These are phyloP conservation scores for Lineus longissimus DNA, from an alignment of 1,140 invertebrate species.

Conservation along the genomic window DNA sequence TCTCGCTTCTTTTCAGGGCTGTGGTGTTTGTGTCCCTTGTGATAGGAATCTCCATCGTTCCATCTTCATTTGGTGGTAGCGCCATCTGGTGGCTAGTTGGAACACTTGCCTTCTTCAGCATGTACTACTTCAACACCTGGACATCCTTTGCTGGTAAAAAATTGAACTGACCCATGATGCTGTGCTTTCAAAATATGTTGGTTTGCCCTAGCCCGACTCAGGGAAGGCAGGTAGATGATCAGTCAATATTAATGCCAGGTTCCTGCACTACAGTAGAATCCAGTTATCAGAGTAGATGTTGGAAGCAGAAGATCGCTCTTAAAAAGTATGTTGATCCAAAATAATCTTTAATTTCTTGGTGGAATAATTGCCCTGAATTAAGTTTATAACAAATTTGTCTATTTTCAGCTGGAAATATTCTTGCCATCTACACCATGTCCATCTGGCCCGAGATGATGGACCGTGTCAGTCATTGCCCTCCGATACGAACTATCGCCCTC, in stretches of 20 bases:
- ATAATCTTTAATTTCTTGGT: too few relatives aligned
- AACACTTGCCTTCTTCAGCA: conserved; percentile 20
- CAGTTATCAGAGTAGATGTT: too few relatives aligned
- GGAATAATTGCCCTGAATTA: too few relatives aligned
- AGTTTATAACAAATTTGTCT: too few relatives aligned
- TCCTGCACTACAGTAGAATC: too few relatives aligned
- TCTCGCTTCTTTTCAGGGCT: conserved; percentile 19
- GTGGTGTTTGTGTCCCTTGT: conserved; percentile 16
- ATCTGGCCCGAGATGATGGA: conserved; percentile 46
- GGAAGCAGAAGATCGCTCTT: too few relatives aligned
- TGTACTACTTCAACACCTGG: conserved; percentile 43
- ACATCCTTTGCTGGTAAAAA: conserved; percentile 34
- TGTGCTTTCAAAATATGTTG: too few relatives aligned
- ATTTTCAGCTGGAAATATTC: conserved; percentile 37
- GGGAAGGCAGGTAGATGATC: too few relatives aligned
- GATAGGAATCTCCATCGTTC: neutral
- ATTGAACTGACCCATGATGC: too few relatives aligned
- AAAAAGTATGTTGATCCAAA: too few relatives aligned
- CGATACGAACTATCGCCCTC: conserved; percentile 37
- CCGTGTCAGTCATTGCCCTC: conserved; percentile 37
- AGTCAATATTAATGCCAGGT: too few relatives aligned
- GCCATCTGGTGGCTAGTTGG: conserved; percentile 38
- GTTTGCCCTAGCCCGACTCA: too few relatives aligned
- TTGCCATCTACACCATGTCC: conserved; percentile 45
- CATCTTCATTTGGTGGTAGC: neutral